A percentile compares a stretch with the other conserved stretches of the same genome.
Conservation (phyloP, 2,113 vertebrate species). For the Amia ocellicauda region DNA sequence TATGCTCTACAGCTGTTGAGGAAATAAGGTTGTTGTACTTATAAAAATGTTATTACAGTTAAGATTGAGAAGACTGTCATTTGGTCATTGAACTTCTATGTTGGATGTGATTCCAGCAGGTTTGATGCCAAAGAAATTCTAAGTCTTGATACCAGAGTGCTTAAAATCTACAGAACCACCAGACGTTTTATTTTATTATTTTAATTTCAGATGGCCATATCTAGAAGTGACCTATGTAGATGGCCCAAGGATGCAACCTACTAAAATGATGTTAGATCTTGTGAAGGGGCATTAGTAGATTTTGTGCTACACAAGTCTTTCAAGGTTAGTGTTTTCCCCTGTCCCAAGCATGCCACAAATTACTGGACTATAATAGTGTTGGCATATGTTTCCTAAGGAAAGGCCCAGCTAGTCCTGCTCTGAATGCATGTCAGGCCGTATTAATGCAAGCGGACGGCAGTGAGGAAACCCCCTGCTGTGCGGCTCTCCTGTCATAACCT, state of each 20-base stretch:
- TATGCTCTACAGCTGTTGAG: too few relatives aligned
- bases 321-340: slow-evolving; percentile 28
- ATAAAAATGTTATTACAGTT: too few relatives aligned
- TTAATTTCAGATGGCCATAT: too few relatives aligned
- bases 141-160: neutral
- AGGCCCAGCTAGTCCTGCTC: slow-evolving; percentile 46
- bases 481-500: slow-evolving; percentile 52
- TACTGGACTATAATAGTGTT: slow-evolving; percentile 41
- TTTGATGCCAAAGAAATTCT: neutral
- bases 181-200: too few relatives aligned
- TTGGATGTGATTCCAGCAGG: neutral
- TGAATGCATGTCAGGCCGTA: slow-evolving; percentile 48
- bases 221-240: slow-evolving; percentile 32
- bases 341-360: slow-evolving; percentile 12
- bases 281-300: slow-evolving; percentile 30
- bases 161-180: slow-evolving; percentile 14
- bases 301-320: slow-evolving; percentile 26
- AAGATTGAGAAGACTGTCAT: too few relatives aligned
- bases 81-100: too few relatives aligned
- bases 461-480: slow-evolving; percentile 49
- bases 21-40: too few relatives aligned
- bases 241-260: slow-evolving; percentile 36
- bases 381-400: slow-evolving; percentile 58
- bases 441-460: slow-evolving; percentile 45
- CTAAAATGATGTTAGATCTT: slow-evolving; percentile 42